Conservation (phyloP, 2,113 vertebrate genomes). For the Oryzias woworae region DNA sequence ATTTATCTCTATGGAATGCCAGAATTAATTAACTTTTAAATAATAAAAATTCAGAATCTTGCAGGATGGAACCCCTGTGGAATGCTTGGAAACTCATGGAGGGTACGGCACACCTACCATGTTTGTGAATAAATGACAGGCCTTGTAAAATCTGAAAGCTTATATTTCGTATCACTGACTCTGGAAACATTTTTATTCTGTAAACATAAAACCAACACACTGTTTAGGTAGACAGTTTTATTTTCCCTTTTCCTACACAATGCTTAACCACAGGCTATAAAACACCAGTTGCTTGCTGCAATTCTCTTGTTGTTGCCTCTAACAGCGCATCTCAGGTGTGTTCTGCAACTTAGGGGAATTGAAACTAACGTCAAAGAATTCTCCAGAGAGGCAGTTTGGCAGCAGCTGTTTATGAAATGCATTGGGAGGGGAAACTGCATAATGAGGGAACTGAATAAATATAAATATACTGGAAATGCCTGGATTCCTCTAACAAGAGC, state of each 20-base stretch:
- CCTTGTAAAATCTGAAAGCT: slow-evolving; percentile 99
- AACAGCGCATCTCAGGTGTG: not conserved
- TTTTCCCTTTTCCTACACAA: not conserved
- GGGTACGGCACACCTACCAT: slow-evolving; percentile 83
- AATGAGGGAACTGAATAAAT: not conserved
- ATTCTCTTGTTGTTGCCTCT: not conserved
- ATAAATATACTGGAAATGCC: not conserved
- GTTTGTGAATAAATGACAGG: slow-evolving; percentile 97
- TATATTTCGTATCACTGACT: slow-evolving; percentile 98
- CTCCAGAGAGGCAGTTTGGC: not conserved
- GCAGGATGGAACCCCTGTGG: slow-evolving; percentile 40
- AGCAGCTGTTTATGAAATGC: slow-evolving; percentile 1
- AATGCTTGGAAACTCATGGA: slow-evolving; percentile 17
- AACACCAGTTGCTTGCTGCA: not conserved
- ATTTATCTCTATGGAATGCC: no score
- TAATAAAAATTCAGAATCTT: slow-evolving; percentile 44
- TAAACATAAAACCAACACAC: slow-evolving; percentile 70
- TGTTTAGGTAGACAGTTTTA: slow-evolving; percentile 21
- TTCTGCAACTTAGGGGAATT: slow-evolving; percentile 8
- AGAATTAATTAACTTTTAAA: not conserved
- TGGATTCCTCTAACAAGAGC: not conserved
- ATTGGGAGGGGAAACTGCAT: not conserved
- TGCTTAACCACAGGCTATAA: not conserved
- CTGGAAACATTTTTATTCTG: slow-evolving; percentile 97
- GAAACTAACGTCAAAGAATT: slow-evolving; percentile 4